These are phyloP conservation scores for Chelidonichthys spinosus DNA, from an alignment of 2,797 vertebrate species.

Conservation along the genomic window DNA sequence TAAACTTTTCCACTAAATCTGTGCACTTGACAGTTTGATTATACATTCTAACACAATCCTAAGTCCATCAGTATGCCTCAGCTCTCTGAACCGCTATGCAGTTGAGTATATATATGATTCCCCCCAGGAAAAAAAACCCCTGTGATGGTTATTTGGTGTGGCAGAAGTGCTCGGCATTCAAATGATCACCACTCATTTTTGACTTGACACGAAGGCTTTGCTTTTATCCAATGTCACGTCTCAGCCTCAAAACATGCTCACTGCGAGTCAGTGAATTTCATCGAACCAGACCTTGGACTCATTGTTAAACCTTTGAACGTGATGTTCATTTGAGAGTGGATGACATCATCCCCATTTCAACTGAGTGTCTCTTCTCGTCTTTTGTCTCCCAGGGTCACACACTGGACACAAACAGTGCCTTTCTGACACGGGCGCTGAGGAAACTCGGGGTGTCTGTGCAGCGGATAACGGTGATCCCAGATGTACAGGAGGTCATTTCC, in stretches of 20 bases:
- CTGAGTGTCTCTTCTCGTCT: conserved; percentile 7
- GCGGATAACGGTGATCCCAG: conserved; percentile 90
- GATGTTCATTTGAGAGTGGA: neutral
- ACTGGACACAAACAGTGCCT: conserved; percentile 93
- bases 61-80: conserved; percentile 25
- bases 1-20: conserved; percentile 12
- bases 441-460: conserved; percentile 90
- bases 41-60: neutral
- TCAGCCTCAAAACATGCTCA: conserved; percentile 2
- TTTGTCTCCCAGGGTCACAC: conserved; percentile 89
- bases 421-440: conserved; percentile 89
- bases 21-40: conserved; percentile 13
- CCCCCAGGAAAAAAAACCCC: conserved; percentile 20
- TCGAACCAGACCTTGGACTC: conserved; percentile 30
- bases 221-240: conserved; percentile 47
- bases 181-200: conserved; percentile 30
- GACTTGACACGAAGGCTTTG: conserved; percentile 46
- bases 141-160: conserved; percentile 44
- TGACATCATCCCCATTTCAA: neutral
- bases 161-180: conserved; percentile 35
- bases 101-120: conserved; percentile 21
- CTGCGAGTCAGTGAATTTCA: conserved; percentile 29
- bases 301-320: conserved; percentile 34
- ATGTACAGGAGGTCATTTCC: conserved; percentile 89
- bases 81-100: neutral